A percentile compares a stretch with the other conserved stretches of the same genome.
Conservation (phyloP, 2,113 vertebrate genomes). For the Austrofundulus limnaeus region DNA sequence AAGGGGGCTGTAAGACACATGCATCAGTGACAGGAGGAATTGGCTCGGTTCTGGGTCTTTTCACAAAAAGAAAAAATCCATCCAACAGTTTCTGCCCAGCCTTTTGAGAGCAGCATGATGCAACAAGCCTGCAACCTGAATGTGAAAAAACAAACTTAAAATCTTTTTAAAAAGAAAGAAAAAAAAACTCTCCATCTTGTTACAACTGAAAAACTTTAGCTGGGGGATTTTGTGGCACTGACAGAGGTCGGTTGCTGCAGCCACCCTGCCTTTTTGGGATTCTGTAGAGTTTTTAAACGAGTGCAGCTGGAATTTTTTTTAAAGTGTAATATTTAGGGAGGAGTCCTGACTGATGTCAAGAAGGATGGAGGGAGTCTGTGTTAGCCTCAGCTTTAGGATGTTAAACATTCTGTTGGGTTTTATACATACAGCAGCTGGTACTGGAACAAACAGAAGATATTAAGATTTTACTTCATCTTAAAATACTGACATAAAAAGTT, state of each 20-base stretch:
- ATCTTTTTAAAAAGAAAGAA: neutral
- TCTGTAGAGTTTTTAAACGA: neutral
- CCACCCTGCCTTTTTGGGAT: slow-evolving; percentile 3
- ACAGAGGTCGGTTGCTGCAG: neutral
- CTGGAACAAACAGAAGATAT: neutral
- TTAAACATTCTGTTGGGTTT: neutral
- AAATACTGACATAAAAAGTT: neutral
- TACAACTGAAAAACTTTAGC: neutral
- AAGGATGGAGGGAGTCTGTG: neutral
- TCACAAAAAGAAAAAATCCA: slow-evolving; percentile 46
- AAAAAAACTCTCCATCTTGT: neutral
- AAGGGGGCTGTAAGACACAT: slow-evolving; percentile 52
- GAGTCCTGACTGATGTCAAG: slow-evolving; percentile 17
- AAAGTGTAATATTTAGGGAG: neutral
- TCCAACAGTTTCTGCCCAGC: slow-evolving; percentile 39
- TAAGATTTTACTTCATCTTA: too few relatives aligned
- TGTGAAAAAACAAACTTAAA: neutral
- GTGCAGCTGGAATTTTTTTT: slow-evolving; percentile 1
- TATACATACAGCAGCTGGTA: neutral
- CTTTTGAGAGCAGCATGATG: slow-evolving; percentile 61
- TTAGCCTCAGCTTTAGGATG: neutral
- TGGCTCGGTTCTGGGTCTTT: slow-evolving; percentile 38
- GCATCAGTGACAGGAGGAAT: slow-evolving; percentile 64
- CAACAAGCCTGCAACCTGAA: slow-evolving; percentile 62
- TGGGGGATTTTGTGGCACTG: slow-evolving; percentile 4